These are phyloP conservation scores for Sinhomidia bicolor DNA, from an alignment of 2,888 invertebrate genomes.

Conservation along the genomic window DNA sequence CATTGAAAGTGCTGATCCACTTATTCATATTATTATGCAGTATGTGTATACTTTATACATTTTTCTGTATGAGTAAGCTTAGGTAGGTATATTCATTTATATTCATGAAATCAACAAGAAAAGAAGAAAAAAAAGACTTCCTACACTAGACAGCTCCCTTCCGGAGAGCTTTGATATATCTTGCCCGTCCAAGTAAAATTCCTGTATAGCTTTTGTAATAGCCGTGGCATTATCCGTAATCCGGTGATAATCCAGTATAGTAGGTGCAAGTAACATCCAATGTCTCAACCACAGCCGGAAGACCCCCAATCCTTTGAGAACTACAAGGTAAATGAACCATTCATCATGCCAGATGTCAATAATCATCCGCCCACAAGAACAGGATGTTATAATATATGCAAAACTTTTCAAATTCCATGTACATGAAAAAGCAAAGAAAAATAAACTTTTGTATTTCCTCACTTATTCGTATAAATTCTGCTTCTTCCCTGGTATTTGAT, in stretches of 20 bases:
- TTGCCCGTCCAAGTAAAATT: conserved; percentile 63
- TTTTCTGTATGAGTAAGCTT: background rate
- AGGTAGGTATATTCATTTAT: background rate
- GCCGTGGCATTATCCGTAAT: conserved; percentile 54
- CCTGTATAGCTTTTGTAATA: conserved; percentile 56
- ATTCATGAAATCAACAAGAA: conserved; percentile 2
- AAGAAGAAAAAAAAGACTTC: background rate
- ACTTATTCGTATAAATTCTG: conserved; percentile 60
- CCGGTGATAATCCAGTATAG: conserved; percentile 56
- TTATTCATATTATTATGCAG: background rate
- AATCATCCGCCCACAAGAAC: conserved; percentile 34
- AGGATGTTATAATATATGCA: conserved; percentile 9
- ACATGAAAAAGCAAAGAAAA: background rate
- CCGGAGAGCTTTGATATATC: conserved; percentile 47
- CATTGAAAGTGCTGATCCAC: conserved; percentile 4
- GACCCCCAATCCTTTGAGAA: conserved; percentile 66
- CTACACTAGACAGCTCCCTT: conserved; percentile 61
- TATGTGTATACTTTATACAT: background rate
- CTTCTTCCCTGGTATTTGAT: conserved; percentile 68
- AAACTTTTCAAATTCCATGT: background rate
- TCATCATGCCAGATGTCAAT: conserved; percentile 59
- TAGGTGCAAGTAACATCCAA: conserved; percentile 61
- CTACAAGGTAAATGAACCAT: conserved; percentile 51
- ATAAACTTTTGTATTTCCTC: conserved; percentile 32
- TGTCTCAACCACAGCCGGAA: conserved; percentile 55